Conservation (phyloP, 2,113 vertebrate species). For the Bos taurus region ARS-UCD2.0 NC_037344.1:2976501-2977000, state of each 20-base stretch:
- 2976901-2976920: background rate
- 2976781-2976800: background rate
- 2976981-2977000: background rate
- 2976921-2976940: background rate
- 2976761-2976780: background rate
- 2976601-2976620: background rate
- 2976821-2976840: background rate
- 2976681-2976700: fast-evolving
- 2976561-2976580: background rate
- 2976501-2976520: fast-evolving
- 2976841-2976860: background rate
- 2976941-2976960: background rate
- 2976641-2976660: fast-evolving
- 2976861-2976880: background rate
- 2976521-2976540: too few relatives aligned
- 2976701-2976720: background rate
- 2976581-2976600: background rate
- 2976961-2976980: background rate
- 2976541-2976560: background rate
- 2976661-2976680: too few relatives aligned
- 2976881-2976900: background rate
- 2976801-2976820: background rate
- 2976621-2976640: background rate
- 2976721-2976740: background rate
- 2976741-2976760: background rate